These are phyloP conservation scores for Kobus ellipsiprymnus DNA, from an alignment of 2,113 vertebrate genomes.

Conservation along the genomic window DNA sequence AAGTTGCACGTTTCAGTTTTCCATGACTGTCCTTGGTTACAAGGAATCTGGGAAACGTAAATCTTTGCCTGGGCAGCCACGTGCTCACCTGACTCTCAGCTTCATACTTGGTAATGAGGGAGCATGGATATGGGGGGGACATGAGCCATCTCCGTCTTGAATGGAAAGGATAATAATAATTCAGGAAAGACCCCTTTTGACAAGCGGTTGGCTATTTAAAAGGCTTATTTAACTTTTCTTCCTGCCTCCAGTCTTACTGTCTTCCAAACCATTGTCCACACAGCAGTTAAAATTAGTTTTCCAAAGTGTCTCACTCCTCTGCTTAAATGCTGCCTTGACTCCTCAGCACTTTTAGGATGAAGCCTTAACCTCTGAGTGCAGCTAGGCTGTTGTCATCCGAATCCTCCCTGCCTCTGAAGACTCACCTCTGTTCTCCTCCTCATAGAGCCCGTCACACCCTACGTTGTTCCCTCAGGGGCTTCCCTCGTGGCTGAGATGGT, in stretches of 20 bases:
- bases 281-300: neutral
- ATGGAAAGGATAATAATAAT: neutral
- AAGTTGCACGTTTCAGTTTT: rapidly evolving
- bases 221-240: neutral
- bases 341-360: neutral
- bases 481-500: neutral
- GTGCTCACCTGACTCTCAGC: neutral
- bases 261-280: neutral
- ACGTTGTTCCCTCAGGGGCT: neutral
- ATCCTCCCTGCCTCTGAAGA: neutral
- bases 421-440: neutral
- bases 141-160: neutral
- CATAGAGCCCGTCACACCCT: neutral
- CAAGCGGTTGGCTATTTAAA: neutral
- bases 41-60: neutral
- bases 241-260: neutral
- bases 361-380: neutral
- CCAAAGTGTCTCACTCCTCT: neutral
- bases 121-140: neutral
- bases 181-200: neutral
- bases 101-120: neutral
- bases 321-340: neutral
- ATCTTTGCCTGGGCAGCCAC: neutral
- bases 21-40: neutral
- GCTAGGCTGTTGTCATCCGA: neutral